Base-by-base conservation (phyloP, 2,797 vertebrate genomes). In the Schizothorax lantsangensis region DNA sequence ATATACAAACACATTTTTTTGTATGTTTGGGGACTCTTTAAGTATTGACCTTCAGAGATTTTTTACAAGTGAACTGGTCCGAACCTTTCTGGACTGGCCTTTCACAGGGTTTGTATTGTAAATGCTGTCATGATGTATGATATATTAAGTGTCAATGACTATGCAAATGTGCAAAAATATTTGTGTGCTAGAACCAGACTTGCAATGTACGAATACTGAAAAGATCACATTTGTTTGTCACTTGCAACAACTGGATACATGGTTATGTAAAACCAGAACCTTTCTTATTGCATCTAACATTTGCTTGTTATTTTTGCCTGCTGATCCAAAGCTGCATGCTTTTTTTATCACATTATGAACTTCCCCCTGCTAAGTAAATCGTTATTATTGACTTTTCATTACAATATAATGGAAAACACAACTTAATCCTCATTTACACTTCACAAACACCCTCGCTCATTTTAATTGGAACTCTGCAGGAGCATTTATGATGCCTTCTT, bases 361-460 rank as follows among this genome's bases (percentile, higher is more conserved):
- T 86, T 86, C 79, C 79, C 52, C 57, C 38, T 62, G 79, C 57
- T 81, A 86, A 86, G 79, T 81, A 75, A 86, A 86, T 81, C 79
- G 23, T 86, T 81, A 52, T 86, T 86, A 81, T 86, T 86, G 79
- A 86, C 85, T 81, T 86, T 81, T 81, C 78, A 86, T 81, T 86
- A 81, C 43, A 49, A 64, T 68, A 71, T 81, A 86, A 86, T 86
- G 79, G 69, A 86, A 81, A 86, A 86, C 79, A 75, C 79, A 64
- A 75, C 85, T 81, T 86, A 81, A 75, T 81, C 30, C 85, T 86
- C 85, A 81, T 86, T 81, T 86, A 75, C 69, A 86, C 79, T 81
- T 86, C 71, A 75, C 57, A 86, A 71, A 86, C 57, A 86, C 57
- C 79, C 68, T 86, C 43, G 23, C 79, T 81, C 79, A 81, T 81